Evolutionary conservation across 2,888 invertebrate genomes (phyloP).

Genomic region (Lochmaea capreae): DNA sequence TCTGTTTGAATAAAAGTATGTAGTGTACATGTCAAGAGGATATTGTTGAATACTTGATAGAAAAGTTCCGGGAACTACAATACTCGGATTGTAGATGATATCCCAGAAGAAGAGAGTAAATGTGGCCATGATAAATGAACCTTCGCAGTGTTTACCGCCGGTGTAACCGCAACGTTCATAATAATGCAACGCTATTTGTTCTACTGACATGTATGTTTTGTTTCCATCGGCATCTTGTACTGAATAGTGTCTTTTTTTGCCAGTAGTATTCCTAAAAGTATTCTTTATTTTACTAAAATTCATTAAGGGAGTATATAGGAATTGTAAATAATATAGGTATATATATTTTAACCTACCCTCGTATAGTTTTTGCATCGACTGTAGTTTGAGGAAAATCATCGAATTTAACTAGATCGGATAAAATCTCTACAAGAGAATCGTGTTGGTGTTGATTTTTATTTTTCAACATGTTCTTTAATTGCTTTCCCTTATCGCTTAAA

Average conservation of each 20-base stretch:
- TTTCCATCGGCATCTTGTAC: conserved; percentile 54
- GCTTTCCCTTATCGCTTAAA: conserved; percentile 44
- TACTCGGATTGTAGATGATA: conserved; percentile 71
- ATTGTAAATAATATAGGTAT: too few species aligned
- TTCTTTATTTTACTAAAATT: too few species aligned
- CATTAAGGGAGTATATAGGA: too few species aligned
- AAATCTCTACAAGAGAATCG: conserved; percentile 43
- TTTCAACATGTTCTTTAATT: conserved; percentile 39
- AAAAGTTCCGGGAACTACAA: conserved; percentile 70
- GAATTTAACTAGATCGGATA: conserved; percentile 40
- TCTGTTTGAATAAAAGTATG: conserved; percentile 76
- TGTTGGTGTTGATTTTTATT: conserved; percentile 37
- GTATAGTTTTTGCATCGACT: conserved; percentile 47
- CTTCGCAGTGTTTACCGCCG: conserved; percentile 65
- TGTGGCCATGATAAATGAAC: conserved; percentile 53
- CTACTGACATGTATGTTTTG: conserved; percentile 67
- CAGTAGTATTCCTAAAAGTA: conserved; percentile 52
- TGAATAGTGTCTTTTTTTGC: conserved; percentile 59
- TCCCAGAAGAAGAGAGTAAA: conserved; percentile 78
- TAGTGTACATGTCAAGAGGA: conserved; percentile 79
- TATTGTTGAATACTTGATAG: conserved; percentile 66
- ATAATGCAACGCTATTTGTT: conserved; percentile 69
- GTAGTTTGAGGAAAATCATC: conserved; percentile 45
- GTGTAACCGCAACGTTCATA: conserved; percentile 66
- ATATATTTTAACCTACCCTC: conserved; percentile 43